These are phyloP conservation scores for Subacronicta megacephala DNA, from an alignment of 2,888 invertebrate genomes.

Conservation along the genomic window DNA sequence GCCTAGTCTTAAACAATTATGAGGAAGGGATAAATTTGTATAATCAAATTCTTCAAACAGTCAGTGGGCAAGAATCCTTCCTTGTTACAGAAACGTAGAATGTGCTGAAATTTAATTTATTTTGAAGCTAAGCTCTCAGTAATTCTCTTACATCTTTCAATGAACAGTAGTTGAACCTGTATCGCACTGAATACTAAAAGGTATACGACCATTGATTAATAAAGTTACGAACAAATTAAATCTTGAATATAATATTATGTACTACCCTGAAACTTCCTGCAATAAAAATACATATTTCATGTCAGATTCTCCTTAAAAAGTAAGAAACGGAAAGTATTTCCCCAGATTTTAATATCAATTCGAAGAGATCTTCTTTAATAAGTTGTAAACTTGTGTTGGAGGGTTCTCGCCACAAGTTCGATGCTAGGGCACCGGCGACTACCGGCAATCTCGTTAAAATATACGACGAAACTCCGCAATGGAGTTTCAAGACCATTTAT, in stretches of 20 bases:
- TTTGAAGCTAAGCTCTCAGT: conserved; percentile 20
- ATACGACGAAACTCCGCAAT: conserved; percentile 78
- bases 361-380: conserved; percentile 80
- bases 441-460: conserved; percentile 87
- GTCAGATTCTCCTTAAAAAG: conserved; percentile 58
- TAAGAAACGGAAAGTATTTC: conserved; percentile 72
- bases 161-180: neutral
- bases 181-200: conserved; percentile 25
- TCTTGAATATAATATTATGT: conserved; percentile 25
- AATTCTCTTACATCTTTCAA: conserved; percentile 18
- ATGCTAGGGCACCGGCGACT: conserved; percentile 74
- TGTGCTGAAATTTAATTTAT: conserved; percentile 33
- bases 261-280: conserved; percentile 38
- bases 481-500: conserved; percentile 75
- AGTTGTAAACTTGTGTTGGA: conserved; percentile 85
- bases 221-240: conserved; percentile 31
- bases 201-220: conserved; percentile 13
- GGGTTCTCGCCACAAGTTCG: conserved; percentile 78
- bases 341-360: conserved; percentile 77
- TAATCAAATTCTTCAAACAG: conserved; percentile 67
- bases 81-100: conserved; percentile 52
- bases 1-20: conserved; percentile 66
- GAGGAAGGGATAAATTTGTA: conserved; percentile 66
- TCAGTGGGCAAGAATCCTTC: conserved; percentile 58
- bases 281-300: conserved; percentile 60